A percentile compares a stretch with the other conserved stretches of the same genome.
Evolutionary conservation across 2,888 invertebrate genomes (phyloP).

Genomic region (Agonopterix subpropinquella): DNA sequence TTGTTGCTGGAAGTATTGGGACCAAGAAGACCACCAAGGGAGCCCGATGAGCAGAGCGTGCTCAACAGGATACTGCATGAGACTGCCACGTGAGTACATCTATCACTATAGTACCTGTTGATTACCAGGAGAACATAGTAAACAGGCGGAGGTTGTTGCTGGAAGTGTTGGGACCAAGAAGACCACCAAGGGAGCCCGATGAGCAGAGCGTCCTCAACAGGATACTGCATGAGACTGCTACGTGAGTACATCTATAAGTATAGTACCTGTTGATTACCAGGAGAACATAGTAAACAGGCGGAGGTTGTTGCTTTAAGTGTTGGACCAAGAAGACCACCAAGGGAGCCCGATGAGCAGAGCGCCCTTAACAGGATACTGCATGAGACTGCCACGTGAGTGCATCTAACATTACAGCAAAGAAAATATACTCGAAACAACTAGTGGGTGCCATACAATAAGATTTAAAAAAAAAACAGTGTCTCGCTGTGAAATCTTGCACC

Average conservation of each 20-base stretch:
- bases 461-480: too few species aligned
- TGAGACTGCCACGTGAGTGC: conserved; percentile 89
- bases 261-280: conserved; percentile 38
- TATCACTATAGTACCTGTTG: background rate
- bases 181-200: conserved; percentile 88
- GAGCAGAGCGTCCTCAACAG: conserved; percentile 93
- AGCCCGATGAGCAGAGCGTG: conserved; percentile 93
- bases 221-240: conserved; percentile 93
- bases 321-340: conserved; percentile 82
- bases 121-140: conserved; percentile 61
- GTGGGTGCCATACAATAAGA: too few species aligned
- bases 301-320: conserved; percentile 85
- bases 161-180: conserved; percentile 82
- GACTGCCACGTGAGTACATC: conserved; percentile 86
- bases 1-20: conserved; percentile 85
- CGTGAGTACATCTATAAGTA: conserved; percentile 74
- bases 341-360: conserved; percentile 93
- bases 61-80: conserved; percentile 92
- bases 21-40: conserved; percentile 83
- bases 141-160: conserved; percentile 88
- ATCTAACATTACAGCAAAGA: background rate
- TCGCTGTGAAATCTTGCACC: too few species aligned
- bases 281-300: conserved; percentile 80
- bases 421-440: too few species aligned
- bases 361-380: conserved; percentile 92